Percentiles rank a stretch among this genome's conserved stretches.
phyloP scores from a whole-genome alignment of 2,113 vertebrate species.

The human (Homo sapiens) region DNA sequence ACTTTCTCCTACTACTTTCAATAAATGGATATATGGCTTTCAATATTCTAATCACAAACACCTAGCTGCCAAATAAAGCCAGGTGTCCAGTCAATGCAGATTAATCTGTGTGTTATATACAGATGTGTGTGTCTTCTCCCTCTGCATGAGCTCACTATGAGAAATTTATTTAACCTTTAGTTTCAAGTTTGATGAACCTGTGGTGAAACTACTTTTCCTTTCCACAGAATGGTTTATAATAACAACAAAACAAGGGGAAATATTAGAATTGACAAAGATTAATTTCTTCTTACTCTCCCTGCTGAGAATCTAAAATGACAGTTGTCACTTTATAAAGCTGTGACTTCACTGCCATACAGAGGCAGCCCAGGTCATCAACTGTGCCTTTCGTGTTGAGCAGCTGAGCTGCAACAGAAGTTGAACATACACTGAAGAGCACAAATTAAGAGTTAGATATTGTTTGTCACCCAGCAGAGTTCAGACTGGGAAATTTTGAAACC shows the following conservation, averaged over 20 bases:
- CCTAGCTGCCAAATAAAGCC: constrained; percentile 27
- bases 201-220: constrained; percentile 68
- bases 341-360: constrained; percentile 52
- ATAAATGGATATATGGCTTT: background rate
- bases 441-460: background rate
- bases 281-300: constrained; percentile 66
- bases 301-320: constrained; percentile 72
- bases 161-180: constrained; percentile 80
- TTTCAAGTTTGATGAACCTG: constrained; percentile 74
- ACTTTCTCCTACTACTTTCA: constrained; percentile 1
- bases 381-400: constrained; percentile 46
- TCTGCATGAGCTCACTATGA: constrained; percentile 50
- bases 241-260: constrained; percentile 77
- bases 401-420: background rate
- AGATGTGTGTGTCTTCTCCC: background rate
- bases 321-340: constrained; percentile 76
- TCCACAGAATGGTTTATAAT: constrained; percentile 66
- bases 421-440: background rate
- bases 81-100: background rate
- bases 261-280: constrained; percentile 78
- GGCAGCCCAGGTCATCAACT: constrained; percentile 62
- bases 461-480: constrained; percentile 57
- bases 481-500: constrained; percentile 61
- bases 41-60: constrained; percentile 39
- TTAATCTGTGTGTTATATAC: background rate